Evolutionary conservation across 1,140 invertebrate genomes (phyloP).

Genomic region (Tribolium madens): DNA sequence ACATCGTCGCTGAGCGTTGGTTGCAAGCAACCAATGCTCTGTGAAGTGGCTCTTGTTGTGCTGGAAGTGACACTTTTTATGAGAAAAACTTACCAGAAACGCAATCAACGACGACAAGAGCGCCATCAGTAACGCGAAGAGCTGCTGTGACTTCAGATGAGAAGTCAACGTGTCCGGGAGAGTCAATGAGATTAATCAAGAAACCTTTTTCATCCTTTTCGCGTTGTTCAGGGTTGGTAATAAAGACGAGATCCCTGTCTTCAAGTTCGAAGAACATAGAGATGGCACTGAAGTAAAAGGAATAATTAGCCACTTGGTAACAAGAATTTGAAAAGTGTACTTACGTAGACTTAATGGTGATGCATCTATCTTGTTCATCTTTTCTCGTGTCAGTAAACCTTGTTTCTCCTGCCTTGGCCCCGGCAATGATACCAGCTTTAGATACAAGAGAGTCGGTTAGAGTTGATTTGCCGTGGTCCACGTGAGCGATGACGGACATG

Average conservation of each 20-base stretch:
- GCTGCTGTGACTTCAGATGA: slow-evolving; percentile 99
- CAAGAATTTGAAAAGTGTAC: slow-evolving; percentile 63
- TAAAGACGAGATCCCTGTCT: slow-evolving; percentile 92
- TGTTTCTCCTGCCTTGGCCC: slow-evolving; percentile 97
- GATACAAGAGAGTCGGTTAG: slow-evolving; percentile 99
- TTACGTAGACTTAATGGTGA: slow-evolving; percentile 99
- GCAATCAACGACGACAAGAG: slow-evolving; percentile 99
- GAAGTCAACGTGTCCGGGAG: slow-evolving; percentile 99
- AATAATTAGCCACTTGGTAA: slow-evolving; percentile 1
- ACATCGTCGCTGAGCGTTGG: slow-evolving; percentile 63
- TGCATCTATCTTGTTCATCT: slow-evolving; percentile 99
- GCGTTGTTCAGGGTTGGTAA: slow-evolving; percentile 88
- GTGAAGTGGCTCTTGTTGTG: slow-evolving; percentile 68
- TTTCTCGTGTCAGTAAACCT: slow-evolving; percentile 99
- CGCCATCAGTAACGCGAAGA: slow-evolving; percentile 98
- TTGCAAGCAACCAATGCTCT: slow-evolving; percentile 60
- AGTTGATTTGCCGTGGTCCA: slow-evolving; percentile 99
- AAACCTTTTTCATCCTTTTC: slow-evolving; percentile 94
- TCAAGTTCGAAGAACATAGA: slow-evolving; percentile 98
- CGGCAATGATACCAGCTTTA: slow-evolving; percentile 99
- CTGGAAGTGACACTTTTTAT: slow-evolving; percentile 64
- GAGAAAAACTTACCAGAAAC: slow-evolving; percentile 84
- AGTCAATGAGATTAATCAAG: slow-evolving; percentile 99
- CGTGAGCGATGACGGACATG: slow-evolving; percentile 99
- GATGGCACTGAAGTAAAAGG: slow-evolving; percentile 82